Conservation (phyloP, 1,140 invertebrate species). For the Calephelis nemesis region DNA sequence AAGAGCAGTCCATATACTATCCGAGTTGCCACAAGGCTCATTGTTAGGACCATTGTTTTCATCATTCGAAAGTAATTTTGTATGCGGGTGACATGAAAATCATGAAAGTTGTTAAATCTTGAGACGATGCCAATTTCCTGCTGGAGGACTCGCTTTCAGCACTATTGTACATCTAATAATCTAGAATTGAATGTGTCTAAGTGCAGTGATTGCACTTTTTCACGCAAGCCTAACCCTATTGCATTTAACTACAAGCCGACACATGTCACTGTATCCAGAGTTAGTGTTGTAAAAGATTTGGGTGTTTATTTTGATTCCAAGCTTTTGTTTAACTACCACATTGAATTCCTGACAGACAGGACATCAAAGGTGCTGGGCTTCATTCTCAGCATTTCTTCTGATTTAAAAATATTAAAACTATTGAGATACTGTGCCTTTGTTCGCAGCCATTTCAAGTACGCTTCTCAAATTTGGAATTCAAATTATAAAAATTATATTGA, state of each 20-base stretch:
- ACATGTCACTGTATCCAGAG: constrained; percentile 5
- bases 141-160: neutral
- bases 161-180: neutral
- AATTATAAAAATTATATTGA: too few species aligned
- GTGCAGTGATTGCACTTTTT: constrained; percentile 18
- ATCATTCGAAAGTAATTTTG: neutral
- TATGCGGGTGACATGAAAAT: constrained; percentile 19
- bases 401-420: too few species aligned
- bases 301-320: constrained; percentile 29
- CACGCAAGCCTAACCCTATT: constrained; percentile 11
- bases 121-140: neutral
- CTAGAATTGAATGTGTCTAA: constrained; percentile 22
- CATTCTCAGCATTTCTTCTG: too few species aligned
- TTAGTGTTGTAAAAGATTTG: constrained; percentile 10
- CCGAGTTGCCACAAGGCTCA: constrained; percentile 12
- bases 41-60: constrained; percentile 9
- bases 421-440: too few species aligned
- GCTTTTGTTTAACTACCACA: constrained; percentile 25
- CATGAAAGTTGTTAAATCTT: neutral
- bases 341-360: too few species aligned
- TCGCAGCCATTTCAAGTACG: too few species aligned
- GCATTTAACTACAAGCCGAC: constrained; percentile 9
- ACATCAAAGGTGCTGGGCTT: too few species aligned
- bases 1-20: neutral
- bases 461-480: too few species aligned